These are phyloP conservation scores for Drosophila simulans DNA, from an alignment of 1,140 invertebrate genomes.

Conservation along the genomic window DNA sequence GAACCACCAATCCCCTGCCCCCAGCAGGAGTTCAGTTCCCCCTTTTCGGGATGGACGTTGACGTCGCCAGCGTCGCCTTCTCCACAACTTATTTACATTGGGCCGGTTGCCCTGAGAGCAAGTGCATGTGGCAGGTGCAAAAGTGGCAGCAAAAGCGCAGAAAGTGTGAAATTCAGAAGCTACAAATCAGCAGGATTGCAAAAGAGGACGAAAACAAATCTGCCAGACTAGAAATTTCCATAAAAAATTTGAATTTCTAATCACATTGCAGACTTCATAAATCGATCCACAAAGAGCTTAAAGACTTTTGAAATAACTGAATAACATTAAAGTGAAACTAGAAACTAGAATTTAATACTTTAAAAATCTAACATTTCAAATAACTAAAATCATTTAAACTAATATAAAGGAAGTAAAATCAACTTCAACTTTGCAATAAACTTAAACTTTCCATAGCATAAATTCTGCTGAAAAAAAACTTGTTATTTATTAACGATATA, in stretches of 20 bases:
- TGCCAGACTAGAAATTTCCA: background rate
- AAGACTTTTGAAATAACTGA: no score
- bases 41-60: conserved; percentile 37
- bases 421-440: no score
- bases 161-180: conserved; percentile 23
- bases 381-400: background rate
- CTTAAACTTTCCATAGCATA: background rate
- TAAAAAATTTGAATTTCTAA: background rate
- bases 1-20: conserved; percentile 5
- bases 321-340: no score
- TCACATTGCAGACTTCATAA: background rate
- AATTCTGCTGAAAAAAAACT: background rate
- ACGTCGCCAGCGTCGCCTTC: conserved; percentile 56
- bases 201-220: background rate
- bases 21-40: conserved; percentile 11
- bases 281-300: no score
- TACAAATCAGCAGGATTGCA: background rate
- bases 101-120: conserved; percentile 75
- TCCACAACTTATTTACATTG: conserved; percentile 68
- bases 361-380: no score
- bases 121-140: conserved; percentile 35
- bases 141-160: conserved; percentile 26
- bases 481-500: background rate
- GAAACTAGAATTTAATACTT: no score
- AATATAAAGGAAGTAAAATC: background rate